phyloP scores from a whole-genome alignment of 2,797 vertebrate genomes.

The Sorex maritimensis region DNA sequence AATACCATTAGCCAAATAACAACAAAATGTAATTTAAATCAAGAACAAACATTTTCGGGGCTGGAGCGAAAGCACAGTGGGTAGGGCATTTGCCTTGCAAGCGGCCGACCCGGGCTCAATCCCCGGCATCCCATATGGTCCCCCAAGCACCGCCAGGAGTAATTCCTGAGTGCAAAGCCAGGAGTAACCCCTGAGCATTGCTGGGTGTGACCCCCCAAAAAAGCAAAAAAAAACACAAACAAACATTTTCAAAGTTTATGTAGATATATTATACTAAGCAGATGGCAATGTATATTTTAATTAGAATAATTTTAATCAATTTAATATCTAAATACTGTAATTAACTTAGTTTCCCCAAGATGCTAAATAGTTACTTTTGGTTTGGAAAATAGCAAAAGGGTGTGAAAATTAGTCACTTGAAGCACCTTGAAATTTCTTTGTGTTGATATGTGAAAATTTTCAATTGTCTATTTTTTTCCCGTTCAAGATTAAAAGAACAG shows the following conservation, averaged over 20 bases:
- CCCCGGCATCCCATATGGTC: no score
- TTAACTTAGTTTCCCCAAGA: conserved; percentile 29
- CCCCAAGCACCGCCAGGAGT: no score
- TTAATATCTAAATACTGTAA: neutral
- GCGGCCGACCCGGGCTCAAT: no score
- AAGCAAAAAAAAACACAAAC: neutral
- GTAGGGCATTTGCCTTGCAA: no score
- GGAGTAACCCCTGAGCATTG: no score
- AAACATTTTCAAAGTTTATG: neutral
- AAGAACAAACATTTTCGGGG: neutral
- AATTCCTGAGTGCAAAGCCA: no score
- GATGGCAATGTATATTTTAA: conserved; percentile 9
- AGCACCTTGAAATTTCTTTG: conserved; percentile 8
- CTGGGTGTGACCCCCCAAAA: no score
- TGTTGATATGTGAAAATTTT: neutral
- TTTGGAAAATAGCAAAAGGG: conserved; percentile 11
- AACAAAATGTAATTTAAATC: conserved; percentile 18
- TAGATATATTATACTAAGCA: conserved; percentile 1
- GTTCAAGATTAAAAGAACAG: conserved; percentile 13
- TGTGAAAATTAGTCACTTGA: conserved; percentile 31
- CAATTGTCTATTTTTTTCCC: conserved; percentile 16
- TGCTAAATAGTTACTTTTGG: neutral
- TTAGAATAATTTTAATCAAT: conserved; percentile 47
- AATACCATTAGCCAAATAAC: conserved; percentile 29
- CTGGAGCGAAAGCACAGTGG: no score